Percentiles rank a stretch among this genome's conserved stretches.
Evolutionary conservation across 2,113 vertebrate species (phyloP).

Genomic region (Mormoops blainvillei): DNA sequence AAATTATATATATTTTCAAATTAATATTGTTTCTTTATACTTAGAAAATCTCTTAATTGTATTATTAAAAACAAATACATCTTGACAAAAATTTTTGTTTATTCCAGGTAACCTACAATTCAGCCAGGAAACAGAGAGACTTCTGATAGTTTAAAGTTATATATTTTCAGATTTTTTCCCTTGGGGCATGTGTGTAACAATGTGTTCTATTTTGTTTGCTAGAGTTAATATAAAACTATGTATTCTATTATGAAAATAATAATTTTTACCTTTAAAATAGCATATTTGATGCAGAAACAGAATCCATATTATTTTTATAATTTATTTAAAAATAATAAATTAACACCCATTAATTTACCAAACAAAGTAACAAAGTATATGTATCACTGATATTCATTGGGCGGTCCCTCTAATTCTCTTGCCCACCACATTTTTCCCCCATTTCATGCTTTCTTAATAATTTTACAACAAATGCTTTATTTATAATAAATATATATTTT

Average conservation of each 20-base stretch:
- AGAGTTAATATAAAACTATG: neutral
- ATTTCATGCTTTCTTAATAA: neutral
- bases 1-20: neutral
- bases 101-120: neutral
- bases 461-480: neutral
- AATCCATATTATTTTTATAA: neutral
- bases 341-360: neutral
- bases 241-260: neutral
- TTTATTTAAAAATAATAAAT: neutral
- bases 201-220: neutral
- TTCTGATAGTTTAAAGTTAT: neutral
- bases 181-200: neutral
- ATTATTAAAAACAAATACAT: neutral
- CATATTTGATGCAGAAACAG: neutral
- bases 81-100: neutral
- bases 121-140: neutral
- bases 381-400: neutral
- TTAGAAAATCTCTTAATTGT: neutral
- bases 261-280: neutral
- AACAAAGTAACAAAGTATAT: neutral
- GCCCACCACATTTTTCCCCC: neutral
- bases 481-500: neutral
- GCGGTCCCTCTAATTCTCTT: neutral
- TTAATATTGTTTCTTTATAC: neutral
- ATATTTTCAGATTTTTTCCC: neutral